Percentiles rank a stretch among this genome's conserved stretches.
These are phyloP conservation scores for Sinonovacula constricta DNA, from an alignment of 1,140 invertebrate genomes.

Conservation along the genomic window DNA sequence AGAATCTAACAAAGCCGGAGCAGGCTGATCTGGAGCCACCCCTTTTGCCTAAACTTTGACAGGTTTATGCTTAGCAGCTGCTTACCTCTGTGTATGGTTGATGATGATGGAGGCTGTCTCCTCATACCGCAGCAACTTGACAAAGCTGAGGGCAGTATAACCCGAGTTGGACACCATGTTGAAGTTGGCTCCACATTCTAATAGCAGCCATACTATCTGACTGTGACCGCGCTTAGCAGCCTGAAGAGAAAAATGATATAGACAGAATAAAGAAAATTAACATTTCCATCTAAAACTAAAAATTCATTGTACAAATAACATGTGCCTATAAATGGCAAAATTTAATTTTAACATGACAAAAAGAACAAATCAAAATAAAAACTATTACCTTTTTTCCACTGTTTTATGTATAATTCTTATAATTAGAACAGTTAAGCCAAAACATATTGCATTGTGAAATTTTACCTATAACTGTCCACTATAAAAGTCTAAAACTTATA, in stretches of 20 bases:
- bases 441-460: too few species aligned
- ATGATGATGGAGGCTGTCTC: constrained; percentile 62
- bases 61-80: too few species aligned
- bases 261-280: too few species aligned
- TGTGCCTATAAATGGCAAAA: not conserved
- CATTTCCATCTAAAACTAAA: too few species aligned
- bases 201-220: constrained; percentile 63
- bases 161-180: constrained; percentile 54
- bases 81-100: constrained; percentile 70
- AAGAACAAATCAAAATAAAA: not conserved
- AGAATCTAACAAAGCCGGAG: too few species aligned
- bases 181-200: constrained; percentile 74
- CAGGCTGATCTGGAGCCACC: too few species aligned
- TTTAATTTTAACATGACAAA: not conserved
- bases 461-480: too few species aligned
- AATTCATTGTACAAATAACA: too few species aligned
- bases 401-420: not conserved
- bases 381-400: not conserved
- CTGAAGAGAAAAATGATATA: constrained; percentile 61
- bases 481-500: too few species aligned
- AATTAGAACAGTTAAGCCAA: too few species aligned
- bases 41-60: too few species aligned
- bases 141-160: constrained; percentile 62
- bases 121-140: constrained; percentile 50
- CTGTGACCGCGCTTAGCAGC: constrained; percentile 67